phyloP scores from a whole-genome alignment of 2,113 vertebrate genomes.

The Sus scrofa region DNA sequence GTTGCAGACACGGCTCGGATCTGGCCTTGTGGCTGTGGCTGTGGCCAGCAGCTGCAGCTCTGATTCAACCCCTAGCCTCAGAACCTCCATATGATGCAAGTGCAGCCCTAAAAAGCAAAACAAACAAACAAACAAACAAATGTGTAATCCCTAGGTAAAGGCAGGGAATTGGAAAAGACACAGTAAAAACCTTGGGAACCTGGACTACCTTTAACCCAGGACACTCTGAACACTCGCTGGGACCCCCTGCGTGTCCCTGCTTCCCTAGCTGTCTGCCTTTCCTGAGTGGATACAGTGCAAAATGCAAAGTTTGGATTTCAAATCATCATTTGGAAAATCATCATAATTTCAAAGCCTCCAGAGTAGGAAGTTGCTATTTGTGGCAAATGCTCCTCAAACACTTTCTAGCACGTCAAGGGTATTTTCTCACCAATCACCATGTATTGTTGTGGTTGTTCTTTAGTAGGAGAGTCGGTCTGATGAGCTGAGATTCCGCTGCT shows the following conservation, averaged over 20 bases:
- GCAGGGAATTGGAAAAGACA: neutral
- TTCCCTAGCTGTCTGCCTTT: neutral
- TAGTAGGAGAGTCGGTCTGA: neutral
- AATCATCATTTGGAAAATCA: conserved; percentile 53
- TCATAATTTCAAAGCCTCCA: conserved; percentile 35
- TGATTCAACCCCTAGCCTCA: too few species aligned
- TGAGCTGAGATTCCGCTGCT: neutral
- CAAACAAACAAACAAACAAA: too few species aligned
- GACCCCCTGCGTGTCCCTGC: neutral
- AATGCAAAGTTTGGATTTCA: conserved; percentile 22
- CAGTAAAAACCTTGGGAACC: neutral
- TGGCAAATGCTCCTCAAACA: conserved; percentile 27
- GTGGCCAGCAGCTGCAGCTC: too few species aligned
- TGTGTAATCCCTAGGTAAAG: neutral
- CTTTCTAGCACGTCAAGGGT: conserved; percentile 48
- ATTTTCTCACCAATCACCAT: conserved; percentile 56
- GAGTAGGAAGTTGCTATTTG: conserved; percentile 58
- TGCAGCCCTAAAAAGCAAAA: too few species aligned
- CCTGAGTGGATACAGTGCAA: neutral
- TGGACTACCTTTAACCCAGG: neutral
- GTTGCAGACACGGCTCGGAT: too few species aligned
- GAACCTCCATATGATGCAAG: too few species aligned
- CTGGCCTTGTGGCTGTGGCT: too few species aligned
- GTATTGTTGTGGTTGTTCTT: neutral
- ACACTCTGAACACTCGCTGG: neutral